Base-by-base conservation (phyloP, 1,140 invertebrate species). In the Forficula auricularia region DNA sequence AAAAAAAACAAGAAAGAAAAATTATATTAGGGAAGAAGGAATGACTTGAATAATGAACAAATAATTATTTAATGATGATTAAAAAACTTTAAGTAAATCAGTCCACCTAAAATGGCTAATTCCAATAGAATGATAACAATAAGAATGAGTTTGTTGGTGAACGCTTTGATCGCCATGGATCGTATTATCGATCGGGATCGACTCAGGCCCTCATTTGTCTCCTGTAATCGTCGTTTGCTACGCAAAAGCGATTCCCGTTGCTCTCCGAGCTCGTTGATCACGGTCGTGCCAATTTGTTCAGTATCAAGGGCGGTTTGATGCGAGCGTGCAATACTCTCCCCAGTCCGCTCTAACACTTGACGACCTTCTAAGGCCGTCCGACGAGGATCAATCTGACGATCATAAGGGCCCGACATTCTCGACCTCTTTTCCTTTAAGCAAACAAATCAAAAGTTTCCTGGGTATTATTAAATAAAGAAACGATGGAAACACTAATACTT, bases 241-340 rank as follows among this genome's bases (percentile, higher is more conserved):
- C 73, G 52, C 2, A 71, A 51, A 9, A 82, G 57, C 10, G 68
- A 58, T 50, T 80, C 77, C 47, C 77, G 60, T 54, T 80, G 77
- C 43, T 56, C 59, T 2, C 68, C 68, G 16, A 80, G 55, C 51
- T 79, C 75, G 40, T 67, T 65, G n/a, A 82, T 65, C 6, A 83
- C 79, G 55, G 80, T 77, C 3, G 71, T 74, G 0, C 81, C 83
- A 48, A 86, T 70, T 52, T 73, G 66, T 59, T 87, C 84, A 0
- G 79, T 84, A 57, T 87, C 81, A 7, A 73, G 66, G 10, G 83
- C 79, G 37, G 82, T 67, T 50, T 72, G 71, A 47, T 80, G 75
- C 2, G 80, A 78, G 45, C 80, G 62, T 2, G 66, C 64, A 10
- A 85, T 62, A 48, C 76, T 79, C 27, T 75, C 68, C 0, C 71